These are phyloP conservation scores for Lanistes nyassanus DNA, from an alignment of 1,140 invertebrate genomes.

Conservation along the genomic window DNA sequence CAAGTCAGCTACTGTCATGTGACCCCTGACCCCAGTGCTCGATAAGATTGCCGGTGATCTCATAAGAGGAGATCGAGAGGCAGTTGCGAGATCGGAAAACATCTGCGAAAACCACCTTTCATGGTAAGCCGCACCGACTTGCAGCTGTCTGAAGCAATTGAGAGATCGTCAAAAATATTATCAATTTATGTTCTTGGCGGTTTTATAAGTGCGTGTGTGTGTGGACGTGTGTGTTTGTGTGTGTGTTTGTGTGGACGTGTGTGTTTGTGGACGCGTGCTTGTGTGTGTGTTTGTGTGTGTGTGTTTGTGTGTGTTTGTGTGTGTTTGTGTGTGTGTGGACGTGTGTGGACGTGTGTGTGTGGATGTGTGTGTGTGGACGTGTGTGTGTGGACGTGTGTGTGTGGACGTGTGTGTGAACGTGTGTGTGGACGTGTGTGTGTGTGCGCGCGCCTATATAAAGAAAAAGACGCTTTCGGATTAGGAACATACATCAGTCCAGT, in stretches of 20 bases:
- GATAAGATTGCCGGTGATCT: not conserved
- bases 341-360: constrained; percentile 6
- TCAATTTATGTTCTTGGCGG: not conserved
- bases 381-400: constrained; percentile 4
- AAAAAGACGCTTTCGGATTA: too few relatives aligned
- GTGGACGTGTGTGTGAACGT: not conserved
- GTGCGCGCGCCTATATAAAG: not conserved
- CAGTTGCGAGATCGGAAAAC: not conserved
- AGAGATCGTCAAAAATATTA: not conserved
- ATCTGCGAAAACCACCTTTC: not conserved
- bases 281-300: too few relatives aligned
- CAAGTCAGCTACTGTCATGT: too few relatives aligned
- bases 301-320: too few relatives aligned
- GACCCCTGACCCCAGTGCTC: not conserved
- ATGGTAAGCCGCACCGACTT: not conserved
- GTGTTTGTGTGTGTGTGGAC: too few relatives aligned
- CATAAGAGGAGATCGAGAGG: not conserved
- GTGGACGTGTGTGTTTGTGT: too few relatives aligned
- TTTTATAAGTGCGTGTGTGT: constrained; percentile 4
- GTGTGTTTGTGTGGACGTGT: too few relatives aligned
- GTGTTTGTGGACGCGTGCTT: too few relatives aligned
- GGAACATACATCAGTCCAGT: too few relatives aligned
- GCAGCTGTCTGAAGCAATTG: not conserved
- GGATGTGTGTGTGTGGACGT: constrained; percentile 5
- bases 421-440: constrained; percentile 5